These are phyloP conservation scores for Enteromius argenteus DNA, from an alignment of 2,797 vertebrate species.

Conservation along the genomic window DNA sequence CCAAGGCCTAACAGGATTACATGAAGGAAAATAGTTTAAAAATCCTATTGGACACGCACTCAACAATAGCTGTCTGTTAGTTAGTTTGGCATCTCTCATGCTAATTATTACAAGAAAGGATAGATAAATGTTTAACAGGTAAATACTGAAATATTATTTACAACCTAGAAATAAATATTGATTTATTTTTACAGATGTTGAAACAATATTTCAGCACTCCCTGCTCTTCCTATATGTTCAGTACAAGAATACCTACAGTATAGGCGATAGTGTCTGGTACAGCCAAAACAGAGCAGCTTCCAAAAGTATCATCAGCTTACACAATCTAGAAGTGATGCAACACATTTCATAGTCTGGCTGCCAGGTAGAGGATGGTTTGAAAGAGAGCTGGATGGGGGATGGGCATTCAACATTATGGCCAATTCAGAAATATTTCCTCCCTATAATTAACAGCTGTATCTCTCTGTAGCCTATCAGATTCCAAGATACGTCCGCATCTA, in stretches of 20 bases:
- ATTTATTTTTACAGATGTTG: background rate
- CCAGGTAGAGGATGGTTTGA: constrained; percentile 31
- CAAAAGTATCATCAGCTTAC: background rate
- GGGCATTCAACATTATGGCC: constrained; percentile 76
- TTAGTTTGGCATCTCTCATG: background rate
- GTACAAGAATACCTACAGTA: background rate
- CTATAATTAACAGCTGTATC: constrained; percentile 66
- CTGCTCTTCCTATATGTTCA: background rate
- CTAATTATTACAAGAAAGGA: background rate
- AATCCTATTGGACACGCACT: constrained; percentile 13
- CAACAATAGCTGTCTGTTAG: background rate
- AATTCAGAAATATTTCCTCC: constrained; percentile 75
- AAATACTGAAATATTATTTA: background rate
- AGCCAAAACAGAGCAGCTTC: background rate
- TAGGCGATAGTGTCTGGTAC: background rate
- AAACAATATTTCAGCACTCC: background rate
- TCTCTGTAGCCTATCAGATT: constrained; percentile 78
- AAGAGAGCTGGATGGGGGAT: constrained; percentile 45
- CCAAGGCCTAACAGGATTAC: constrained; percentile 31
- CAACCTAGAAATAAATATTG: background rate
- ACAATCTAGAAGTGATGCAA: background rate
- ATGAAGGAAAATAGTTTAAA: background rate
- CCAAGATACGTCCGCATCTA: constrained; percentile 89
- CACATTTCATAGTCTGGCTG: constrained; percentile 1
- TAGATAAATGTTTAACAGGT: background rate